phyloP scores from a whole-genome alignment of 2,113 vertebrate genomes.

The Trogon melanurus region DNA sequence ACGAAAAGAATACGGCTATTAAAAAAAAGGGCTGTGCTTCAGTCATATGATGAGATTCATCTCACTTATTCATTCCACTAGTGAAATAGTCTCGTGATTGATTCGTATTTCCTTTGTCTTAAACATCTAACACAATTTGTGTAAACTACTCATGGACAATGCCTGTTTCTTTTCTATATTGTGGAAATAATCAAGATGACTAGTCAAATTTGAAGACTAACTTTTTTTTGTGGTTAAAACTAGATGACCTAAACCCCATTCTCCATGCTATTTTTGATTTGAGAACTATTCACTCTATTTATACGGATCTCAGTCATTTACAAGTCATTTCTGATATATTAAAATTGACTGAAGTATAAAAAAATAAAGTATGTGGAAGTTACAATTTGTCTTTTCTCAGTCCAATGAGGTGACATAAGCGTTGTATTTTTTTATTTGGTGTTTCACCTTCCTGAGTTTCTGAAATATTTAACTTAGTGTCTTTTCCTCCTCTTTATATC shows the following conservation, averaged over 20 bases:
- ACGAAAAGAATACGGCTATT: background rate
- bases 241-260: background rate
- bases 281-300: background rate
- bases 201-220: background rate
- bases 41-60: background rate
- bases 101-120: background rate
- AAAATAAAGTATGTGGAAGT: background rate
- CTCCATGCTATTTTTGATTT: background rate
- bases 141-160: background rate
- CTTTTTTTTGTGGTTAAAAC: background rate
- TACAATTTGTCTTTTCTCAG: background rate
- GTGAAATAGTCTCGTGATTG: background rate
- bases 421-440: background rate
- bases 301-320: background rate
- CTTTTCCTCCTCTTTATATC: background rate
- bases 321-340: background rate
- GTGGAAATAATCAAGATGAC: background rate
- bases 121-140: background rate
- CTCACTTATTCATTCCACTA: background rate
- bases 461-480: background rate
- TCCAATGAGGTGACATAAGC: fast-evolving
- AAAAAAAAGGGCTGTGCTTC: background rate
- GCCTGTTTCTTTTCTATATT: background rate
- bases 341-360: background rate
- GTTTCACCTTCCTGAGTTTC: background rate